phyloP scores from a whole-genome alignment of 2,797 vertebrate species.

The Alectoris magna region DNA sequence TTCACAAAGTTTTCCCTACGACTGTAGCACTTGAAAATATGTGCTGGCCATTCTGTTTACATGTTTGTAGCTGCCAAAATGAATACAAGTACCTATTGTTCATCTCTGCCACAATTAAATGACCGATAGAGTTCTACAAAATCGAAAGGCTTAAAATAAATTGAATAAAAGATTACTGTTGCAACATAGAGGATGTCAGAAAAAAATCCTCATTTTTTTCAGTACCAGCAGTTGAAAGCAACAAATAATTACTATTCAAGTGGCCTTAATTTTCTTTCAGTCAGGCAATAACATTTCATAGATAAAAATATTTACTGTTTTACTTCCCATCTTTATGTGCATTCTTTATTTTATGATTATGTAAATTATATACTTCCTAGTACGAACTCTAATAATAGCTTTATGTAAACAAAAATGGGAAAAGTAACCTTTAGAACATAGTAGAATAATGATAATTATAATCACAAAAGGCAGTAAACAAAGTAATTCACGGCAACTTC shows the following conservation, averaged over 20 bases:
- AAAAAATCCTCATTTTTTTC: slow-evolving; percentile 49
- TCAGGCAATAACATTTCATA: not conserved
- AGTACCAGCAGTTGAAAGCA: slow-evolving; percentile 43
- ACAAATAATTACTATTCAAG: slow-evolving; percentile 39
- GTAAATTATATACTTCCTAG: slow-evolving; percentile 59
- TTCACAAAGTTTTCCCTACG: slow-evolving; percentile 68
- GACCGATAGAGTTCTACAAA: slow-evolving; percentile 17
- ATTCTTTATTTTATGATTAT: slow-evolving; percentile 64
- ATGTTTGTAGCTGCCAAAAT: slow-evolving; percentile 37
- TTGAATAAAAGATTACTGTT: not conserved
- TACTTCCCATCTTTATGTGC: not conserved
- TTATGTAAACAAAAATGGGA: slow-evolving; percentile 20
- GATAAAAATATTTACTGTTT: slow-evolving; percentile 49
- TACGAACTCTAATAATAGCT: slow-evolving; percentile 40
- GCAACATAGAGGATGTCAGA: not conserved
- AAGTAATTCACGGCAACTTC: slow-evolving; percentile 14
- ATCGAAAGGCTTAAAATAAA: slow-evolving; percentile 9
- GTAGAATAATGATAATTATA: not conserved
- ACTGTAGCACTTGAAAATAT: slow-evolving; percentile 47
- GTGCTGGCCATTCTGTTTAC: slow-evolving; percentile 14
- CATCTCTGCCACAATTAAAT: slow-evolving; percentile 2
- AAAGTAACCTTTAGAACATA: slow-evolving; percentile 30
- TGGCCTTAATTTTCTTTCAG: slow-evolving; percentile 21
- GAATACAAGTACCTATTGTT: slow-evolving; percentile 40
- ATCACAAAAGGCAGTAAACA: slow-evolving; percentile 4